Conservation (phyloP, 2,113 vertebrate species). For the Alces alces region DNA sequence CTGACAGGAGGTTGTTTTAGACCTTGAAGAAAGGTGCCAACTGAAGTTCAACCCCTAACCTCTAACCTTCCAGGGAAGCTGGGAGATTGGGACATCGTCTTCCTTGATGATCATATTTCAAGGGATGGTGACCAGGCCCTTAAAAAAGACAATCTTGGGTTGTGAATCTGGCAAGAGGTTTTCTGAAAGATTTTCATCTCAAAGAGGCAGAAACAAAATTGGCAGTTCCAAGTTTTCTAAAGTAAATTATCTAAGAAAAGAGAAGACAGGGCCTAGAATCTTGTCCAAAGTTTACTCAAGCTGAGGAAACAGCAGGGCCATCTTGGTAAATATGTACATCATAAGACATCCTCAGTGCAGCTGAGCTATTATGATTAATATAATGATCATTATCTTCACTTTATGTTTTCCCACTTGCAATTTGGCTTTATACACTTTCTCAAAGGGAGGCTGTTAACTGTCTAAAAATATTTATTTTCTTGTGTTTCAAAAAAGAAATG, state of each 20-base stretch:
- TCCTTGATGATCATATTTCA: background rate
- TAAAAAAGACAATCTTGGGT: background rate
- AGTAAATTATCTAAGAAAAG: background rate
- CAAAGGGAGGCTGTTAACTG: background rate
- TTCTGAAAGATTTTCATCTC: background rate
- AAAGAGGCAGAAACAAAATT: background rate
- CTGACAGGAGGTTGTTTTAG: background rate
- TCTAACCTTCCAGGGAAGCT: background rate
- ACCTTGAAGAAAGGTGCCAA: background rate
- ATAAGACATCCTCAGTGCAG: background rate
- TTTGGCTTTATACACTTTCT: background rate
- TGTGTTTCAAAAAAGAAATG: background rate
- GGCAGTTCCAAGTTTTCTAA: background rate
- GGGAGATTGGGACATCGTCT: accelerated
- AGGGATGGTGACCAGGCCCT: background rate
- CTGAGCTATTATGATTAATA: background rate
- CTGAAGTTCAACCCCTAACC: background rate
- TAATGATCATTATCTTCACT: background rate
- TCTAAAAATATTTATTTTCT: background rate
- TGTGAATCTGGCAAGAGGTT: background rate
- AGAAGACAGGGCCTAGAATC: background rate
- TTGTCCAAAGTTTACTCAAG: background rate
- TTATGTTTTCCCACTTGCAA: background rate
- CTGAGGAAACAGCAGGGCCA: background rate
- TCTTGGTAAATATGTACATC: background rate